Conservation (phyloP, 2,113 vertebrate species). For the Erinaceus europaeus region DNA sequence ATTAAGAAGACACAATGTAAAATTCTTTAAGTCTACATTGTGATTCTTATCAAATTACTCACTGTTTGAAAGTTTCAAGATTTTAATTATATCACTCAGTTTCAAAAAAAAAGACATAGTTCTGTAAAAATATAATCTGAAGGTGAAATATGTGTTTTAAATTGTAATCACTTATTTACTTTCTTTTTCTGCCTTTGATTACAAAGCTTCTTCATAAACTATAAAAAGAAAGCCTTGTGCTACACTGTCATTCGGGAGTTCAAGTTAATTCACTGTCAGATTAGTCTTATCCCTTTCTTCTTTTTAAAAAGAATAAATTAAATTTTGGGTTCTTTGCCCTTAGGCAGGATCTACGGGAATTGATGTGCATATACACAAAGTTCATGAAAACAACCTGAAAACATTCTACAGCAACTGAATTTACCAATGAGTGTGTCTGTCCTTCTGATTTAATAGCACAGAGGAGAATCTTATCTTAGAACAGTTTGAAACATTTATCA, state of each 20-base stretch:
- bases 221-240: not conserved
- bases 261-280: not conserved
- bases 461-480: no score
- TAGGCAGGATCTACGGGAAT: not conserved
- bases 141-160: not conserved
- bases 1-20: no score
- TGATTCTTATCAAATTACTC: no score
- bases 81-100: no score
- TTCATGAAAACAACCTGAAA: not conserved
- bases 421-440: no score
- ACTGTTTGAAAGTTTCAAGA: no score
- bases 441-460: no score
- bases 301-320: conserved; percentile 20
- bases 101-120: no score
- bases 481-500: no score
- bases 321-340: not conserved
- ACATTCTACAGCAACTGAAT: not conserved
- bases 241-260: not conserved
- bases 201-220: not conserved
- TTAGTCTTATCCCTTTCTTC: not conserved
- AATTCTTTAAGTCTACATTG: no score
- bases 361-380: not conserved
- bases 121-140: no score
- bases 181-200: not conserved
- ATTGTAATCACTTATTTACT: not conserved